Base-by-base conservation (phyloP, 1,140 invertebrate species). In the Olivierus martensii region DNA sequence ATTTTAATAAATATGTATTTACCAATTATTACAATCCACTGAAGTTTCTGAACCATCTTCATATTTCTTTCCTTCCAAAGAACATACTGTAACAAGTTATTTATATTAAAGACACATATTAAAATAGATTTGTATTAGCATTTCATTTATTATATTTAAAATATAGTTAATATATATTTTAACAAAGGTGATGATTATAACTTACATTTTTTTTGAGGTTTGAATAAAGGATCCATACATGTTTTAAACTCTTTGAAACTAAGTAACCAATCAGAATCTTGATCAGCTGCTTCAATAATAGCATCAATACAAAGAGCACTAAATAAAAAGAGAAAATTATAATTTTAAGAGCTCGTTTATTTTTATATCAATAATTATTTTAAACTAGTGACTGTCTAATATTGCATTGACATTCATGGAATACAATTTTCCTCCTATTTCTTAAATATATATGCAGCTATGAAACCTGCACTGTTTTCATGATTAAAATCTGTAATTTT, bases 21-120 rank as follows among this genome's bases (percentile, higher is more conserved):
- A 65, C 63, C 63, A 65, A 49, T 62, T 59, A 48, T 63, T 65
- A 50, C 62, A 63, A 41, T 63, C 61, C 18, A 65, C 62, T 18
- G 53, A 50, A 6, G 60, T 61, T 39, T 64, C 61, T 19, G 61
- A 55, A n/a, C 62, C 62, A 51, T 65, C 63, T 12, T 57, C 47
- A 50, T 63, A 65, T 14, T 62, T 52, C 42, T 62, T 62, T 4
- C 61, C 62, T 43, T 64, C 62, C 18, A 65, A 51, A 11, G 62
- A 63, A 42, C 63, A 65, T 42, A 52, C 63, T 65, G 53, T 17
- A 54, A 49, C 36, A 37, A 37, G 37, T 12, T 14, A 44, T 44
- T 46, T 15, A 15, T 18, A 55, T 43, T 34, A 38, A 21, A 17
- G 21, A 41, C 3, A 48, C 5, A 11, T 15, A 49, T 9, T 21